A percentile compares a stretch with the other conserved stretches of the same genome.
phyloP scores from a whole-genome alignment of 1,140 invertebrate genomes.

The Leucophenga varia region DNA sequence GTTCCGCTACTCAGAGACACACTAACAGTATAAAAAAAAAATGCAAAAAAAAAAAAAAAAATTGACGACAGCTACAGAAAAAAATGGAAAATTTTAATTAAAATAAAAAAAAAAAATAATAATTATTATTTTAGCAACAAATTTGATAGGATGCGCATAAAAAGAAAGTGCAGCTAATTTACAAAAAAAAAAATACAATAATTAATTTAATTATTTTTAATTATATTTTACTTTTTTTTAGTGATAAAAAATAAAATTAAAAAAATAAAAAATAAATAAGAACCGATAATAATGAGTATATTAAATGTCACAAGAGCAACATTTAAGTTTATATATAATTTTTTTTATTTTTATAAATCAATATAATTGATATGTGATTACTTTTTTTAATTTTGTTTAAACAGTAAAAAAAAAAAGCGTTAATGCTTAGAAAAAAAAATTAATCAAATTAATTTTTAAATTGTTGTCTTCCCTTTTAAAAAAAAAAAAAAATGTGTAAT shows the following conservation, averaged over 20 bases:
- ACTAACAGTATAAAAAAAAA: too few relatives aligned
- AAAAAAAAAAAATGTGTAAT: slow-evolving; percentile 28
- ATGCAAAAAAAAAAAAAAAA: too few relatives aligned
- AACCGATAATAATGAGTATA: neutral
- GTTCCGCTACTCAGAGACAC: too few relatives aligned
- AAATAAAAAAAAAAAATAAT: too few relatives aligned
- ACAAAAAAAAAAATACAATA: slow-evolving; percentile 21
- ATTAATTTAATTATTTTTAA: slow-evolving; percentile 14
- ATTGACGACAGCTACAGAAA: too few relatives aligned
- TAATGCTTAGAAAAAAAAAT: too few relatives aligned
- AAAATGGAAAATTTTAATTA: too few relatives aligned
- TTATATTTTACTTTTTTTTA: slow-evolving; percentile 8
- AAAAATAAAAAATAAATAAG: too few relatives aligned
- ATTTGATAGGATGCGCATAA: too few relatives aligned
- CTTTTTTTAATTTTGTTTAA: slow-evolving; percentile 28
- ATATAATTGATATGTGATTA: slow-evolving; percentile 44
- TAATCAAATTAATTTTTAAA: slow-evolving; percentile 15
- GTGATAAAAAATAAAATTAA: too few relatives aligned
- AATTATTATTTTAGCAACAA: too few relatives aligned
- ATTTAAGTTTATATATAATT: slow-evolving; percentile 9
- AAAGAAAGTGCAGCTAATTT: slow-evolving; percentile 9
- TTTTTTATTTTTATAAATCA: slow-evolving; percentile 25
- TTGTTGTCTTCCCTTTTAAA: neutral
- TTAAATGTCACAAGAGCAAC: slow-evolving; percentile 15
- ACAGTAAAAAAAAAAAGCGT: too few relatives aligned